Base-by-base conservation (phyloP, 2,113 vertebrate species). In the Percina caprodes region DNA sequence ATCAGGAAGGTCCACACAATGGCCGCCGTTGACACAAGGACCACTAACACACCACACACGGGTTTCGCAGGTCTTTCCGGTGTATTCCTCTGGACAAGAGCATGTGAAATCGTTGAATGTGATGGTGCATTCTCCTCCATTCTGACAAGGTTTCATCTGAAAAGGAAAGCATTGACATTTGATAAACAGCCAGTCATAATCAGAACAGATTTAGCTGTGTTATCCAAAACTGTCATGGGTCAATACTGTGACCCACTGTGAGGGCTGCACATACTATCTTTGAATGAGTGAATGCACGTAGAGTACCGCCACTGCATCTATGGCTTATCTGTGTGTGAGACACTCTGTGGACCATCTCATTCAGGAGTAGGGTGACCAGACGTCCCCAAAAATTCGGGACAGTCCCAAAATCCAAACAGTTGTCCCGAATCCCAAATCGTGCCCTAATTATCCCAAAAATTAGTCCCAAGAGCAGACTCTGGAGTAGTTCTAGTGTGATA, bases 101-200 rank as follows among this genome's bases (percentile, higher is more conserved):
- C 98, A 99, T 6, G 79, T 93, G 84, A 98, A 99, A 75, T 99
- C 97, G 59, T 99, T 99, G 96, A 98, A 99, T 4, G 96, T 97
- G 93, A 98, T 83, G 0, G 79, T 89, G 83, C 98, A 99, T 10
- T 79, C 91, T 39, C 98, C 97, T 69, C 96, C 96, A 19, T 98
- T 96, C 77, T 94, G 92, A 92, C 98, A 99, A 5, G 97, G 97
- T 9, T 92, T 85, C 56, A 80, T 75, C 98, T 99, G 92, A 21
- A 93, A 75, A 72, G 61, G 69, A 24, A 86, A 78, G 23, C 18
- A 69, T n/a, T 8, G 1, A 46, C 6, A 58, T 45, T 15, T 23
- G 7, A 63, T 24, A 9, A 14, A n/a, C 48, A 16, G 1, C 16
- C 72, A 35, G 58, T 61, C 3, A 35, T 30, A 23, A 23, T 33